Evolutionary conservation across 2,888 invertebrate species (phyloP), one percentile per base, ranked within the genome.

Genomic region (Polydesmus complanatus): DNA sequence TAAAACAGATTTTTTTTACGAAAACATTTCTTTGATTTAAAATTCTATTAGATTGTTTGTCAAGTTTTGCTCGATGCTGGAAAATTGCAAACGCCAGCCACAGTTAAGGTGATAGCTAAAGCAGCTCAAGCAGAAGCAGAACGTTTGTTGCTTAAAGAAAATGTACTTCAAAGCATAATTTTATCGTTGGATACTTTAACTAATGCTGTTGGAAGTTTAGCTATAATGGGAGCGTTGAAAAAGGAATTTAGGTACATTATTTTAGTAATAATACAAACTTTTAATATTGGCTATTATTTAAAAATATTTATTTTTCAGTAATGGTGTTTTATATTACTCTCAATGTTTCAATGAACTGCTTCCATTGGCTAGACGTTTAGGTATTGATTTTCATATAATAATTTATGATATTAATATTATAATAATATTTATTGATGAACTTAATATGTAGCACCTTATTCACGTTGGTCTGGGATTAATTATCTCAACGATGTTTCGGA

Each of bases 151-250:
- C 19, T 21, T 5, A 2, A 22, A n/a, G 47, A 37, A 2, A 2
- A 3, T 19, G 11, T 22, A 22, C 22, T 3, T 27, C 5, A 25
- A 26, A 14, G 22, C 19, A 52, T 27, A 14, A 58, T 58, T 8
- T 27, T 60, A 26, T 60, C 60, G 3, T 21, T 60, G 47, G 60
- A 60, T 2, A 54, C 21, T 19, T 48, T 60, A 22, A 54, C 54
- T 2, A 60, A 60, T 56, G 60, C 47, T 22, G 54, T 60, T 47
- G 25, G 53, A 18, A 52, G 26, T 1, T 47, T 60, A 5, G 18
- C n/a, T 26, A 19, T 19, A 18, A 8, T 55, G 23, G 60, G 60
- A 23, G 60, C 60, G 2, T 27, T 60, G 3, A 55, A 19, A n/a
- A 60, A 60, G 25, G 48, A 60, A n/a, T 23, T 23, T 8, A 55